phyloP scores from a whole-genome alignment of 2,888 invertebrate species.

The Agriotes lineatus region DNA sequence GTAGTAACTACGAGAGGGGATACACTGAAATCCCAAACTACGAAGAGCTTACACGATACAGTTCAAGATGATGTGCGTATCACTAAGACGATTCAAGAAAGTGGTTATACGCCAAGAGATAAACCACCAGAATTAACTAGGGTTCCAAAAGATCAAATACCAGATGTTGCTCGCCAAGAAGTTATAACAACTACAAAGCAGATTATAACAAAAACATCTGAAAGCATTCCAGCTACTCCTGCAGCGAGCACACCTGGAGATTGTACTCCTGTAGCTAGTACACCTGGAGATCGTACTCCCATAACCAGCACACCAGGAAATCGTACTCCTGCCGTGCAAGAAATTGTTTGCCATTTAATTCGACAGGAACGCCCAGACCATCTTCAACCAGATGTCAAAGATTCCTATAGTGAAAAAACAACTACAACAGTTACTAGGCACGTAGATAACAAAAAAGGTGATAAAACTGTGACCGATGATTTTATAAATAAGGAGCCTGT shows the following conservation, averaged over 20 bases:
- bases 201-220: neutral
- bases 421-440: slow-evolving; percentile 42
- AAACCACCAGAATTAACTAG: neutral
- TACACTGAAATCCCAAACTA: neutral
- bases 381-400: no score
- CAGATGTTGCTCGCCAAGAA: neutral
- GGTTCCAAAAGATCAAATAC: neutral
- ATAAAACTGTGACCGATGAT: slow-evolving; percentile 47
- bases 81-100: neutral
- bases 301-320: neutral
- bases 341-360: slow-evolving; percentile 12
- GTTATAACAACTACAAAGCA: slow-evolving; percentile 5
- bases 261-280: neutral
- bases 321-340: neutral
- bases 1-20: neutral
- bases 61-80: neutral
- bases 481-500: neutral
- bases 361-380: slow-evolving; percentile 20
- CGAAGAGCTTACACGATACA: neutral
- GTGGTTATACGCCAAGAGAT: neutral
- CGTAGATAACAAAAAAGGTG: slow-evolving; percentile 33
- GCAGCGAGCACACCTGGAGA: slow-evolving; percentile 23
- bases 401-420: slow-evolving; percentile 35
- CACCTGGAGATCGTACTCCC: slow-evolving; percentile 9
- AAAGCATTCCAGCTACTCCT: slow-evolving; percentile 19